These are phyloP conservation scores for Drosophila recens DNA, from an alignment of 2,888 invertebrate species.

Conservation along the genomic window DNA sequence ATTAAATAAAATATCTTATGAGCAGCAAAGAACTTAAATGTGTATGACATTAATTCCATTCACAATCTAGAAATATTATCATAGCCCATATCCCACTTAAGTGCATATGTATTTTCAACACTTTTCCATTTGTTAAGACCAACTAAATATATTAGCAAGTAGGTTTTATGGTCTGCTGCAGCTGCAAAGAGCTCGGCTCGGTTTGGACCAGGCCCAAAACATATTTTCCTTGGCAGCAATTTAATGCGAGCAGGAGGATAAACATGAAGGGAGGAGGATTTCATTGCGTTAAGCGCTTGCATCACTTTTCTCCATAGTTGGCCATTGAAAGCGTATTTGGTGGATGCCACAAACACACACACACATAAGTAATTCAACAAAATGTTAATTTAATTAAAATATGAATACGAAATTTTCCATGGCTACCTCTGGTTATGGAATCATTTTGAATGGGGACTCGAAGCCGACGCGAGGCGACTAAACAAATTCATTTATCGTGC, in stretches of 20 bases:
- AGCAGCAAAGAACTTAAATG: not conserved
- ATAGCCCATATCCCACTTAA: constrained; percentile 15
- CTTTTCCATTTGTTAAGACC: constrained; percentile 27
- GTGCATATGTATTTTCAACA: constrained; percentile 15
- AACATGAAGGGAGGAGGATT: constrained; percentile 1
- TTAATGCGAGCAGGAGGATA: constrained; percentile 17
- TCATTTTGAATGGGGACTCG: constrained; percentile 56
- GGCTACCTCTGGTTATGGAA: constrained; percentile 20
- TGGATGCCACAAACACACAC: constrained; percentile 24
- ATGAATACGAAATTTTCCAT: constrained; percentile 71
- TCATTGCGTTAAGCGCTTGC: constrained; percentile 35
- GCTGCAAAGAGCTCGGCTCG: constrained; percentile 22
- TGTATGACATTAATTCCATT: not conserved
- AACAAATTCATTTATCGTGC: constrained; percentile 73
- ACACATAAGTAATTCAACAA: constrained; percentile 69
- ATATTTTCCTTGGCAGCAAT: constrained; percentile 43
- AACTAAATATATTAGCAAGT: constrained; percentile 33
- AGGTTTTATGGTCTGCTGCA: constrained; percentile 65
- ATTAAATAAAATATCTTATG: not conserved
- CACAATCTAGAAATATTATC: constrained; percentile 12
- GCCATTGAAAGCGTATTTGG: constrained; percentile 42
- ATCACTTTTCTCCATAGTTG: constrained; percentile 20
- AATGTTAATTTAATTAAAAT: constrained; percentile 79
- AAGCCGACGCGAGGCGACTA: constrained; percentile 56
- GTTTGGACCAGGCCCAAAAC: constrained; percentile 15